Base-by-base conservation (phyloP, 2,113 vertebrate genomes). In the Laticauda laticaudata region DNA sequence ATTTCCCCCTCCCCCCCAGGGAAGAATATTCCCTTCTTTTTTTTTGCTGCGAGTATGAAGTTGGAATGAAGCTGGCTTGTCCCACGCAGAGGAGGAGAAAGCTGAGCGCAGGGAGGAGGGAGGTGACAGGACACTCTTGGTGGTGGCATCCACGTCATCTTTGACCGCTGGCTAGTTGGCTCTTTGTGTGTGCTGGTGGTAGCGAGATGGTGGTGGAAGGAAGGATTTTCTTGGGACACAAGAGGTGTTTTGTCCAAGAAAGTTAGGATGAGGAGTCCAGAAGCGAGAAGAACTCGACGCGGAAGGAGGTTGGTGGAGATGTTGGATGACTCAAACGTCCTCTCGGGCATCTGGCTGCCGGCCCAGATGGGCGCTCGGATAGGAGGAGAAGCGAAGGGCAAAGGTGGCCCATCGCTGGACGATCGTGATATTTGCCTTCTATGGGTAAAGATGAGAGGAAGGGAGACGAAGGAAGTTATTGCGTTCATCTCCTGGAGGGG, bases 241-340 rank as follows among this genome's bases (percentile, higher is more conserved):
- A 99, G 98, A 97, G 98, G 97, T 96, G 98, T 98, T 99, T 99
- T 99, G 99, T 99, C 98, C 95, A 97, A 95, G 95, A 98, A 97
- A 98, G 97, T 95, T 96, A 97, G 97, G 97, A 97, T 96, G 97
- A 97, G 97, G 97, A 97, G 97, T 97, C 97, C 96, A 97, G 96
- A 75, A 45, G 93, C 94, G 94, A 95, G 87, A 86, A 93, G 64
- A 69, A 12, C 98, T 97, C 97, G 96, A 34, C 97, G 18, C 96
- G 93, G 93, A 98, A 97, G 98, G 98, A 98, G 45, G 45, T 45
- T 5, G 45, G 45, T 45, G 45, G 45, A 4, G 45, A 45, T 89
- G 98, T 97, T 98, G 98, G 99, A 99, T 98, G 98, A 98, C 98
- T 97, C 96, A 94, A 93, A 98, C 98, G 98, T 99, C 98, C 98